Percentiles rank a stretch among this genome's conserved stretches.
phyloP scores from a whole-genome alignment of 2,888 invertebrate species.

The Oasisia sp. region DNA sequence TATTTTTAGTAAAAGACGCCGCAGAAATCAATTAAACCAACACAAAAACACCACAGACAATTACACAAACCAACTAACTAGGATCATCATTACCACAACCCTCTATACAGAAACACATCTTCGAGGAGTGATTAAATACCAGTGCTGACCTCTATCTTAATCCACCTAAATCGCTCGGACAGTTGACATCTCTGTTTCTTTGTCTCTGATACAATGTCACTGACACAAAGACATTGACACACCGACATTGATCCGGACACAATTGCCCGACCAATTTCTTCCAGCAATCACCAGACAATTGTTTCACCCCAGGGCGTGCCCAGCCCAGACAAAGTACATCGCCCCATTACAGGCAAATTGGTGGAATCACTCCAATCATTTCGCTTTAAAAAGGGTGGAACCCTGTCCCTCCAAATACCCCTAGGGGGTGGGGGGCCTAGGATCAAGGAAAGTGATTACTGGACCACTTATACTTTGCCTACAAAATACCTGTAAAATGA shows the following conservation, averaged over 20 bases:
- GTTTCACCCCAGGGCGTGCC: background rate
- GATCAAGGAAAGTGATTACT: background rate
- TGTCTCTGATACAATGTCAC: background rate
- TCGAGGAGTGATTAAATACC: background rate
- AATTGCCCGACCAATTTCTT: background rate
- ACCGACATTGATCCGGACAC: background rate
- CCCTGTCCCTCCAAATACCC: background rate
- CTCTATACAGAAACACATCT: background rate
- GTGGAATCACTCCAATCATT: background rate
- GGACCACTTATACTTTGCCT: background rate
- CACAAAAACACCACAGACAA: background rate
- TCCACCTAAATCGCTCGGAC: background rate
- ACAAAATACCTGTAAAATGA: background rate
- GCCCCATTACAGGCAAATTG: background rate
- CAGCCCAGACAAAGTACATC: background rate
- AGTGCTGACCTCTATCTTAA: background rate
- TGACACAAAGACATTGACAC: background rate
- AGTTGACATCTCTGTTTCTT: background rate
- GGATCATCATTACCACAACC: background rate
- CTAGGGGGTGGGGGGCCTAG: background rate
- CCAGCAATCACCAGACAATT: slow-evolving; percentile 13
- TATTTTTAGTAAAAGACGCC: too few species aligned
- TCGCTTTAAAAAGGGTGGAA: background rate
- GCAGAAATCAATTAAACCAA: background rate
- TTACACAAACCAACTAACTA: background rate